These are phyloP conservation scores for Pheosia tremula DNA, from an alignment of 2,888 invertebrate genomes.

Conservation along the genomic window DNA sequence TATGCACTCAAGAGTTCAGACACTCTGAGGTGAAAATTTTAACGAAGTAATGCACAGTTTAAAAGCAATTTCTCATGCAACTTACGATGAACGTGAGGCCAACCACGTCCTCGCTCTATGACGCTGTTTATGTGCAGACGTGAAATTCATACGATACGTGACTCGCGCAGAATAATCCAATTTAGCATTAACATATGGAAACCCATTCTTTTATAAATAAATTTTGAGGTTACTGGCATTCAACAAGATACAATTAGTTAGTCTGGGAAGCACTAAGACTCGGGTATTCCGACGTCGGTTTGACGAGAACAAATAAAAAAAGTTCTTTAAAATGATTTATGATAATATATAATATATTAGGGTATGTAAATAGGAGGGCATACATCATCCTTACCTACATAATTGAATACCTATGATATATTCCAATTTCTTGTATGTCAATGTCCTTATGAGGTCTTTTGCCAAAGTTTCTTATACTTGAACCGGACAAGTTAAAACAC, in stretches of 20 bases:
- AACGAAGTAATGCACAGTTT: slow-evolving; percentile 25
- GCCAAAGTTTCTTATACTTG: slow-evolving; percentile 13
- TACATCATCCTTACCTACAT: no score
- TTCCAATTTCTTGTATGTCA: background rate
- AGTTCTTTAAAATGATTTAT: no score
- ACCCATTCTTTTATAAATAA: background rate
- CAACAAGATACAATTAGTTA: background rate
- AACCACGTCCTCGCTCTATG: slow-evolving; percentile 14
- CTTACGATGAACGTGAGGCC: background rate
- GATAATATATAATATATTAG: no score
- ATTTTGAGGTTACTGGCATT: background rate
- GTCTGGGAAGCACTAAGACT: no score
- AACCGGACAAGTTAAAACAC: slow-evolving; percentile 17
- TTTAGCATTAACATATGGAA: background rate
- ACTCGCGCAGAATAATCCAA: slow-evolving; percentile 8
- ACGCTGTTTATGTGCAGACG: background rate
- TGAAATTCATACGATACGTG: slow-evolving; percentile 6
- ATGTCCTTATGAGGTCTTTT: slow-evolving; percentile 1
- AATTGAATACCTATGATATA: background rate
- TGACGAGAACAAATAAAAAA: no score
- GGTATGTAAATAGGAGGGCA: no score
- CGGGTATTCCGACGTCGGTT: no score
- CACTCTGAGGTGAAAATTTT: slow-evolving; percentile 25
- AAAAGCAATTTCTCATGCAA: slow-evolving; percentile 11
- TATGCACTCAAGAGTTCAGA: slow-evolving; percentile 18